Percentiles rank a stretch among this genome's conserved stretches.
These are phyloP conservation scores for Chionomys nivalis DNA, from an alignment of 2,113 vertebrate genomes.

Conservation along the genomic window DNA sequence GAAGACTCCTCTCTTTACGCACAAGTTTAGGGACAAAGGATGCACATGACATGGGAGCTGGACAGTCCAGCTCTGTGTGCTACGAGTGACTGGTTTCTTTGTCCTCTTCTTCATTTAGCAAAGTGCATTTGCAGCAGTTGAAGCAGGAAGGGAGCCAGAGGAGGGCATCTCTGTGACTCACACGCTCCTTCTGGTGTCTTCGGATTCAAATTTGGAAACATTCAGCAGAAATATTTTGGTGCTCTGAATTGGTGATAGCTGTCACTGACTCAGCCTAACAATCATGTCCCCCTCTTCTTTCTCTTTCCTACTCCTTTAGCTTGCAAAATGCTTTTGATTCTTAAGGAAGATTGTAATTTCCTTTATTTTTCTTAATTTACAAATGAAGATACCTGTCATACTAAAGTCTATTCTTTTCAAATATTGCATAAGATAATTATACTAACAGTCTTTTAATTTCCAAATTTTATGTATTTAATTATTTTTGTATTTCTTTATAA, in stretches of 20 bases:
- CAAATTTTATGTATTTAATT: slow-evolving; percentile 23
- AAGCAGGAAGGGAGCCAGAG: slow-evolving; percentile 41
- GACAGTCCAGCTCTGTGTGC: neutral
- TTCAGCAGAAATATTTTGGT: slow-evolving; percentile 67
- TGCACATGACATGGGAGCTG: neutral
- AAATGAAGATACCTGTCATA: slow-evolving; percentile 9
- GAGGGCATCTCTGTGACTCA: slow-evolving; percentile 44
- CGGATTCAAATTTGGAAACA: slow-evolving; percentile 63
- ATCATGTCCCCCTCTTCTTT: neutral
- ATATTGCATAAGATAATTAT: neutral
- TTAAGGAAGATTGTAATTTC: slow-evolving; percentile 22
- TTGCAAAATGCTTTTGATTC: slow-evolving; percentile 49
- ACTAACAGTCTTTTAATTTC: slow-evolving; percentile 4
- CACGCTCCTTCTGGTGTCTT: slow-evolving; percentile 55
- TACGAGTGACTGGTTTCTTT: neutral
- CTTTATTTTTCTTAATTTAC: slow-evolving; percentile 8
- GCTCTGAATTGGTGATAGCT: slow-evolving; percentile 40
- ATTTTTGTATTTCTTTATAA: slow-evolving; percentile 44
- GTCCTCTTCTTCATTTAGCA: neutral
- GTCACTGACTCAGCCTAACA: slow-evolving; percentile 47
- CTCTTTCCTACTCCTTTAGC: slow-evolving; percentile 8
- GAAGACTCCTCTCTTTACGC: neutral
- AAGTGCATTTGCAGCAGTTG: slow-evolving; percentile 44
- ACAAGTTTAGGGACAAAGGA: neutral
- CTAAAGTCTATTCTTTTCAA: neutral